Evolutionary conservation across 2,797 vertebrate species (phyloP).

Genomic region (Coreius guichenoti): DNA sequence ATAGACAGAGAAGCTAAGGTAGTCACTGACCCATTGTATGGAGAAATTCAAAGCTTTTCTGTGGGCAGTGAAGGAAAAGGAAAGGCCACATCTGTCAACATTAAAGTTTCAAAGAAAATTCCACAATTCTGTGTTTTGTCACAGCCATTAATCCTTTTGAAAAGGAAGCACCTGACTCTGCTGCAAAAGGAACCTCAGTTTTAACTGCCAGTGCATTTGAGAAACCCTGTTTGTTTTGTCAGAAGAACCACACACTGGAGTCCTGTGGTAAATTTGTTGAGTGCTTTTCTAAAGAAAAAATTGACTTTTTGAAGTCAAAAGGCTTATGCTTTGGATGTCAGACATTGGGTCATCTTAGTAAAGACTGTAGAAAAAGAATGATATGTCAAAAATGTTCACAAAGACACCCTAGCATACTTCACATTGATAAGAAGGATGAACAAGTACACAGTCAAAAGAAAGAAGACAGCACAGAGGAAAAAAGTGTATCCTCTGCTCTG

Average conservation of each 20-base stretch:
- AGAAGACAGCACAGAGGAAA: too few species aligned
- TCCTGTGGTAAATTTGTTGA: neutral
- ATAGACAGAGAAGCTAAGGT: neutral
- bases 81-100: too few species aligned
- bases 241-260: neutral
- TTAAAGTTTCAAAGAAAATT: neutral
- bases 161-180: neutral
- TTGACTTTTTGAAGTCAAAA: conserved; percentile 23
- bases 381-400: too few species aligned
- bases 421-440: neutral
- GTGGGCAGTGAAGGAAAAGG: neutral
- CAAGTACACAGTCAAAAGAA: too few species aligned
- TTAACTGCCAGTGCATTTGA: neutral
- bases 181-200: neutral
- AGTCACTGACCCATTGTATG: neutral
- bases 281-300: neutral
- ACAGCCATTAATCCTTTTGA: neutral
- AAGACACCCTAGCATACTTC: neutral
- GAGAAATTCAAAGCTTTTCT: neutral
- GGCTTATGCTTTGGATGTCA: neutral
- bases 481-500: too few species aligned
- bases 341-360: too few species aligned
- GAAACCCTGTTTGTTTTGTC: neutral
- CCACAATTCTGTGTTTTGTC: neutral
- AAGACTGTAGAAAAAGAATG: too few species aligned